Percentiles rank a stretch among this genome's conserved stretches.
phyloP scores from a whole-genome alignment of 2,113 vertebrate genomes.

The Promerops cafer region DNA sequence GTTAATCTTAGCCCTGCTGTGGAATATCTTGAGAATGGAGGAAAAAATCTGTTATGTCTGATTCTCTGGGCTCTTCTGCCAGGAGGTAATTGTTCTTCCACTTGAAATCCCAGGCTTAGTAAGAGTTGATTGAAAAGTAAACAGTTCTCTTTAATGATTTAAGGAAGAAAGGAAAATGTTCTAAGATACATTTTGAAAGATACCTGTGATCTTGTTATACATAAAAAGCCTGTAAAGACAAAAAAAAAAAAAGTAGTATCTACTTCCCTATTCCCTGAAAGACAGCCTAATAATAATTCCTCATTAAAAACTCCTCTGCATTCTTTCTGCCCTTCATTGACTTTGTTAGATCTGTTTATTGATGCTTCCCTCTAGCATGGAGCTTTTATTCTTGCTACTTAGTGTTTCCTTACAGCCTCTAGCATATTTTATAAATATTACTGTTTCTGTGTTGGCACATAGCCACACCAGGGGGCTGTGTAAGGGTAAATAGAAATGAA shows the following conservation, averaged over 20 bases:
- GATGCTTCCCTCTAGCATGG: neutral
- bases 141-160: neutral
- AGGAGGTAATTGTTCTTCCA: neutral
- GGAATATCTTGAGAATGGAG: neutral
- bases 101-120: neutral
- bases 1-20: neutral
- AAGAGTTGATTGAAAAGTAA: neutral
- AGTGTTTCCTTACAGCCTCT: neutral
- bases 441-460: neutral
- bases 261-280: neutral
- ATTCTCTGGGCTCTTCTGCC: neutral
- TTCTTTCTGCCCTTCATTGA: neutral
- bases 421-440: neutral
- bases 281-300: neutral
- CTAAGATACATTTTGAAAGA: neutral
- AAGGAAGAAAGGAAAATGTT: neutral
- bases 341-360: neutral
- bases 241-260: neutral
- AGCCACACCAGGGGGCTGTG: neutral
- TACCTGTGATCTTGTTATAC: neutral
- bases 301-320: neutral
- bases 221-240: neutral
- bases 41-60: neutral
- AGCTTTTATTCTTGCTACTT: neutral
- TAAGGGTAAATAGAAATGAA: neutral